These are phyloP conservation scores for Drosophila kokeensis DNA, from an alignment of 2,888 invertebrate species.

Conservation along the genomic window DNA sequence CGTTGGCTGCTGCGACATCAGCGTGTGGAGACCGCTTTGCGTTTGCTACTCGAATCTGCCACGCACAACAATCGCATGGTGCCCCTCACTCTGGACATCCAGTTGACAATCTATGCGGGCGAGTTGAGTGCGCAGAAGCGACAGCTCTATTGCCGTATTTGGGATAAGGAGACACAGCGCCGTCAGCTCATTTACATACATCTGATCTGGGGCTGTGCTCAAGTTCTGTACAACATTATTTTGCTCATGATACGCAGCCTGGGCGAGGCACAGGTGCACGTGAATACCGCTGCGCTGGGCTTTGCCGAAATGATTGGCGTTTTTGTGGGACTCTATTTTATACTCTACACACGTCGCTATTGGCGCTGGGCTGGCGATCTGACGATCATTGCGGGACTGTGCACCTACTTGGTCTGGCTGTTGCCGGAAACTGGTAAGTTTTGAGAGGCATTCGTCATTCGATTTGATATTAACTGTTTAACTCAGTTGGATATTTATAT, in stretches of 20 bases:
- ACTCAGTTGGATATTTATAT: not conserved
- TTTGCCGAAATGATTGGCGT: slow-evolving; percentile 84
- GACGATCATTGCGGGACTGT: slow-evolving; percentile 75
- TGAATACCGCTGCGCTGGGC: slow-evolving; percentile 84
- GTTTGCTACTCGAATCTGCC: slow-evolving; percentile 82
- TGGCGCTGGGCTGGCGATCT: slow-evolving; percentile 84
- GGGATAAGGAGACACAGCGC: slow-evolving; percentile 82
- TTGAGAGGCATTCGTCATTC: not conserved
- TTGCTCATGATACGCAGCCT: slow-evolving; percentile 84
- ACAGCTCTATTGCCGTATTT: slow-evolving; percentile 79
- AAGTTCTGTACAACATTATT: slow-evolving; percentile 84
- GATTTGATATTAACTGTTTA: not conserved
- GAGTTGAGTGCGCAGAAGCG: slow-evolving; percentile 50
- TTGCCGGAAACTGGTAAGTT: slow-evolving; percentile 80
- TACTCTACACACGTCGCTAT: slow-evolving; percentile 82
- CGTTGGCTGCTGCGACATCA: slow-evolving; percentile 84
- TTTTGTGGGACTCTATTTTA: slow-evolving; percentile 83
- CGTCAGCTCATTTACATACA: slow-evolving; percentile 79
- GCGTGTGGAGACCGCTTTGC: slow-evolving; percentile 79
- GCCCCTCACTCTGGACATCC: slow-evolving; percentile 82
- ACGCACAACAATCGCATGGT: slow-evolving; percentile 83
- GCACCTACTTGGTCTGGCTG: slow-evolving; percentile 82
- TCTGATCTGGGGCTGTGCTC: slow-evolving; percentile 82
- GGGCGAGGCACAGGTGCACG: slow-evolving; percentile 83
- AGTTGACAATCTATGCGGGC: slow-evolving; percentile 76